These are phyloP conservation scores for Allacma fusca DNA, from an alignment of 2,888 invertebrate genomes.

Conservation along the genomic window DNA sequence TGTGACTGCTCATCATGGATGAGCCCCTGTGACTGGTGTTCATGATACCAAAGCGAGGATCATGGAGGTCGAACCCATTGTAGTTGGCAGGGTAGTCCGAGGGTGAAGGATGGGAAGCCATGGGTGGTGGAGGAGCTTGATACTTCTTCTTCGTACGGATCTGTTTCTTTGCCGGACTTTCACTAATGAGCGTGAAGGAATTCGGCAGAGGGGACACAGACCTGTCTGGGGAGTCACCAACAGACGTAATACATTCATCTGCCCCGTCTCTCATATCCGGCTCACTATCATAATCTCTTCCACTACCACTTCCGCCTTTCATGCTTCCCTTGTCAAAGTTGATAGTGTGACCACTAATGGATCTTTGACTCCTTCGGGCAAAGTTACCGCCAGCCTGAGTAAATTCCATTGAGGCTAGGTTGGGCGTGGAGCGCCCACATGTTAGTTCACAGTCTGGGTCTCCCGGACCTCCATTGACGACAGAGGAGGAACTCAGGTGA, in stretches of 20 bases:
- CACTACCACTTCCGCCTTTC: constrained; percentile 7
- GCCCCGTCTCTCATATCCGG: constrained; percentile 70
- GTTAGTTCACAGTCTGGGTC: not conserved
- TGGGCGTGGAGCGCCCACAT: constrained; percentile 58
- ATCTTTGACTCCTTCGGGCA: constrained; percentile 22
- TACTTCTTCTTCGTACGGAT: constrained; percentile 76
- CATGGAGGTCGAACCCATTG: constrained; percentile 14
- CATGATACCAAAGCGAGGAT: constrained; percentile 5
- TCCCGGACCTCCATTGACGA: constrained; percentile 32
- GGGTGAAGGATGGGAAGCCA: not conserved
- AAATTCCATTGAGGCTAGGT: constrained; percentile 48
- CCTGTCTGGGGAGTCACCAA: constrained; percentile 47
- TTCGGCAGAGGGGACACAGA: constrained; percentile 59
- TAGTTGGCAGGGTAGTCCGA: not conserved
- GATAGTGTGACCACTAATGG: constrained; percentile 43
- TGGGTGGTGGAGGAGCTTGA: constrained; percentile 76
- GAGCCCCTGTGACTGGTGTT: constrained; percentile 14
- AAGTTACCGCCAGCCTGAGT: constrained; percentile 18
- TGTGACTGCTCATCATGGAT: constrained; percentile 10
- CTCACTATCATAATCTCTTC: constrained; percentile 68
- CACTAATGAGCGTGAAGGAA: constrained; percentile 62
- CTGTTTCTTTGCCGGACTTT: constrained; percentile 67
- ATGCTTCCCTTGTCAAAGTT: constrained; percentile 39
- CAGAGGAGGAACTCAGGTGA: constrained; percentile 51
- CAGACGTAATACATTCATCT: constrained; percentile 11